Percentiles rank a stretch among this genome's conserved stretches.
Evolutionary conservation across 2,888 invertebrate genomes (phyloP).

Genomic region (Digitonthophagus gazella): DNA sequence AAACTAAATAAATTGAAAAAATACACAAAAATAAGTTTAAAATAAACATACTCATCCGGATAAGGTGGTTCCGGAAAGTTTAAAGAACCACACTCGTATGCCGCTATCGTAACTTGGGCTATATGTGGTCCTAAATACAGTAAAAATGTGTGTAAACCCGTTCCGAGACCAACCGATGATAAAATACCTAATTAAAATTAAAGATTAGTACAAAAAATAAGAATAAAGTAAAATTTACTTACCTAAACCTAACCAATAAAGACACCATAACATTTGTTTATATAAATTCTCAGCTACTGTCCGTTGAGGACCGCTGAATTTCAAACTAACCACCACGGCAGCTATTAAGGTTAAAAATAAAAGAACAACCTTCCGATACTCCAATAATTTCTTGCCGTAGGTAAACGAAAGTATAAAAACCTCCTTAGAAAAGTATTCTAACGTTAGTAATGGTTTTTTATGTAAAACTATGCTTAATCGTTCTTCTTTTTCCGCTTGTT

Average conservation of each 20-base stretch:
- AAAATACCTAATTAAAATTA: conserved; percentile 68
- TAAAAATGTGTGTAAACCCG: conserved; percentile 97
- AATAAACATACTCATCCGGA: conserved; percentile 80
- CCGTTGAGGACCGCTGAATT: conserved; percentile 66
- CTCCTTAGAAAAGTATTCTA: conserved; percentile 79
- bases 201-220: too few relatives aligned
- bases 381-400: conserved; percentile 61
- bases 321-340: conserved; percentile 53
- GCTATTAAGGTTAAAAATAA: conserved; percentile 53
- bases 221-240: conserved; percentile 13
- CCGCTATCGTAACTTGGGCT: conserved; percentile 96
- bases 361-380: conserved; percentile 59
- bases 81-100: conserved; percentile 92
- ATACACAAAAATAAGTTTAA: neutral
- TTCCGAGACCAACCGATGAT: conserved; percentile 96
- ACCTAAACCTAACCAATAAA: conserved; percentile 51
- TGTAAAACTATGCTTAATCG: conserved; percentile 71
- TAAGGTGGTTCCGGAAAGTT: conserved; percentile 98
- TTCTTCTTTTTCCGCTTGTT: conserved; percentile 58
- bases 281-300: conserved; percentile 56
- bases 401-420: conserved; percentile 61
- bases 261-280: conserved; percentile 47
- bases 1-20: too few relatives aligned
- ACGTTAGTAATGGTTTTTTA: conserved; percentile 74
- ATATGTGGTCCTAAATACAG: conserved; percentile 99